Conservation (phyloP, 37 sponge, comb jelly and placozoan genomes). For the Crambe crambe region DNA sequence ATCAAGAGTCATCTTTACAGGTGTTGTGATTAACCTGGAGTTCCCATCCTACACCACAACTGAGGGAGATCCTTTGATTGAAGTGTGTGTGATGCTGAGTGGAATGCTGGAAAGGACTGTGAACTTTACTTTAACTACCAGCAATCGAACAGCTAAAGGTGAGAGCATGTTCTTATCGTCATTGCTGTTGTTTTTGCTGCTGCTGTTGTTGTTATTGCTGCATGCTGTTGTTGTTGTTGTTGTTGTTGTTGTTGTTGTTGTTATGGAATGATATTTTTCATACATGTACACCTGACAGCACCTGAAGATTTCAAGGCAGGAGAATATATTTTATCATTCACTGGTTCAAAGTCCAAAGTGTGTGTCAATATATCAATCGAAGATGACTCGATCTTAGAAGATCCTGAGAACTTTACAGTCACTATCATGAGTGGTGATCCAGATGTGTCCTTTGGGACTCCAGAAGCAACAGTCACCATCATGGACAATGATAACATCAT, state of each 20-base stretch:
- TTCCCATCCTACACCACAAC: not conserved
- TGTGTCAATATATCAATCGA: not conserved
- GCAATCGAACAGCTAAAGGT: not conserved
- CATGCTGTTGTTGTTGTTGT: too few relatives aligned
- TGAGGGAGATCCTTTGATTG: not conserved
- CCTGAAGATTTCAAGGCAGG: not conserved
- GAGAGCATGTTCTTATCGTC: too few relatives aligned
- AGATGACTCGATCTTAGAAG: conserved; percentile 5
- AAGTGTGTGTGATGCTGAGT: not conserved
- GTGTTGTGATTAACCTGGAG: not conserved
- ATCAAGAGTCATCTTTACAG: too few relatives aligned
- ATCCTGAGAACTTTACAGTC: not conserved
- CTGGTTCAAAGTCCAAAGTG: not conserved
- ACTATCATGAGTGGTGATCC: not conserved
- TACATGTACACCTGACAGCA: too few relatives aligned
- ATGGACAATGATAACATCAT: not conserved
- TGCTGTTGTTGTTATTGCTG: too few relatives aligned
- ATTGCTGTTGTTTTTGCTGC: too few relatives aligned
- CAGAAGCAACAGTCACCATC: not conserved
- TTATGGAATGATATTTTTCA: too few relatives aligned
- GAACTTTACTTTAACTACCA: not conserved
- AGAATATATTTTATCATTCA: not conserved
- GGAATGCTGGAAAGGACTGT: not conserved
- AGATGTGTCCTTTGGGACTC: not conserved
- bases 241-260: too few relatives aligned